Evolutionary conservation across 2,797 vertebrate species (phyloP).

Genomic region (Bradypus variegatus): DNA sequence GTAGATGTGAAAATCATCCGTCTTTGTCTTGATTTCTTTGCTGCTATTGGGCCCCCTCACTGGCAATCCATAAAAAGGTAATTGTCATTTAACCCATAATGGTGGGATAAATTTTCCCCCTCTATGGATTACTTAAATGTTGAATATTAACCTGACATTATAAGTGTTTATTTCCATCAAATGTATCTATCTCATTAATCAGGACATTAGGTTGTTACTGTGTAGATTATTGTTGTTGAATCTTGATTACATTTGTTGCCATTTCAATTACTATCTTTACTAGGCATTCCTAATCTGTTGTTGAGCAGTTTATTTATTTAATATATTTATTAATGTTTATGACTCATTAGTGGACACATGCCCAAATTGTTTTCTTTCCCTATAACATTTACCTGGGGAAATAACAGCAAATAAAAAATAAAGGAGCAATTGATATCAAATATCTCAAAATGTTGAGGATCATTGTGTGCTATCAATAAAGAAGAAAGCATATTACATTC

Average conservation of each 20-base stretch:
- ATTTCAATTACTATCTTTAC: constrained; percentile 2
- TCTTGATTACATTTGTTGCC: not conserved
- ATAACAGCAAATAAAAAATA: constrained; percentile 11
- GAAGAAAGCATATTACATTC: constrained; percentile 1
- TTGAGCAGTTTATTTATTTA: not conserved
- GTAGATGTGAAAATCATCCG: not conserved
- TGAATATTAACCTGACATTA: not conserved
- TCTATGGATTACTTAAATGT: not conserved
- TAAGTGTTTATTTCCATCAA: not conserved
- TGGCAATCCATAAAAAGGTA: not conserved
- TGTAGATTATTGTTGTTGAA: not conserved
- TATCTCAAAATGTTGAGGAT: not conserved
- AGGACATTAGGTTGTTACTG: not conserved
- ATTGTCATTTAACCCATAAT: not conserved
- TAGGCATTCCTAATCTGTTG: not conserved
- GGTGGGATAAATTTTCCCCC: not conserved
- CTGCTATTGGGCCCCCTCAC: not conserved
- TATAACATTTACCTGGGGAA: not conserved
- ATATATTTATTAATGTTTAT: not conserved
- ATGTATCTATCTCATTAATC: not conserved
- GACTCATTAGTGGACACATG: not conserved
- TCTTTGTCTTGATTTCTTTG: not conserved
- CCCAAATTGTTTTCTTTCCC: not conserved
- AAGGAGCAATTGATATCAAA: constrained; percentile 10
- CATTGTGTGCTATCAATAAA: not conserved